Evolutionary conservation across 2,888 invertebrate species (phyloP).

Genomic region (Drosophila neotestacea): DNA sequence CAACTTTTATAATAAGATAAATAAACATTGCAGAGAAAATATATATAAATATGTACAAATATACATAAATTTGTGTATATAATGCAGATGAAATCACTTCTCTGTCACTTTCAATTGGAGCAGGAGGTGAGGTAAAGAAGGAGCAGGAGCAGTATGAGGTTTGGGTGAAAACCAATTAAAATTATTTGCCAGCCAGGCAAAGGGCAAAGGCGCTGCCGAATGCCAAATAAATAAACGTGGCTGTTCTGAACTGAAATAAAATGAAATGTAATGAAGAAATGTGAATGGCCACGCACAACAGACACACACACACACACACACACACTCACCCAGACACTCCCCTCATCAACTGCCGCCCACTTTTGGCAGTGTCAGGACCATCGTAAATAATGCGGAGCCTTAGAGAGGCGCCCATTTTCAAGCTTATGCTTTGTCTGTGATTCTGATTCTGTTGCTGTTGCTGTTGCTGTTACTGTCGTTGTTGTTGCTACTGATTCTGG

Average conservation of each 20-base stretch:
- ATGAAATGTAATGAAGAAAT: constrained; percentile 77
- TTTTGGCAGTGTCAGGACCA: constrained; percentile 59
- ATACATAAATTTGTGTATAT: not conserved
- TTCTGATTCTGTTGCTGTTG: constrained; percentile 34
- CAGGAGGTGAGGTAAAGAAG: too few relatives aligned
- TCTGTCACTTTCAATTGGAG: constrained; percentile 32
- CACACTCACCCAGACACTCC: constrained; percentile 18
- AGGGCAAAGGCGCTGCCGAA: constrained; percentile 67
- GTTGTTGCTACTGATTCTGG: constrained; percentile 12
- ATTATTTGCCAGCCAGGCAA: constrained; percentile 63
- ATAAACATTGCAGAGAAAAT: constrained; percentile 38
- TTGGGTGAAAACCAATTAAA: constrained; percentile 70
- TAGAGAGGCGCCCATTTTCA: constrained; percentile 66
- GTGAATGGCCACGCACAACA: constrained; percentile 62
- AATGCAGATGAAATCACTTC: constrained; percentile 57
- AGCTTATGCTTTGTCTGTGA: constrained; percentile 66
- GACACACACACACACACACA: constrained; percentile 13
- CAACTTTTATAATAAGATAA: constrained; percentile 54
- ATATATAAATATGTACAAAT: constrained; percentile 23
- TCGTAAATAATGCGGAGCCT: constrained; percentile 78
- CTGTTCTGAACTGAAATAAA: constrained; percentile 67
- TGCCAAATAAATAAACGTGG: constrained; percentile 74
- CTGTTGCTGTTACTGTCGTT: constrained; percentile 4
- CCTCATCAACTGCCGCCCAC: constrained; percentile 35
- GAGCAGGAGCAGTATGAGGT: not conserved